Conservation (phyloP, 2,113 vertebrate species). For the Neotoma lepida region DNA sequence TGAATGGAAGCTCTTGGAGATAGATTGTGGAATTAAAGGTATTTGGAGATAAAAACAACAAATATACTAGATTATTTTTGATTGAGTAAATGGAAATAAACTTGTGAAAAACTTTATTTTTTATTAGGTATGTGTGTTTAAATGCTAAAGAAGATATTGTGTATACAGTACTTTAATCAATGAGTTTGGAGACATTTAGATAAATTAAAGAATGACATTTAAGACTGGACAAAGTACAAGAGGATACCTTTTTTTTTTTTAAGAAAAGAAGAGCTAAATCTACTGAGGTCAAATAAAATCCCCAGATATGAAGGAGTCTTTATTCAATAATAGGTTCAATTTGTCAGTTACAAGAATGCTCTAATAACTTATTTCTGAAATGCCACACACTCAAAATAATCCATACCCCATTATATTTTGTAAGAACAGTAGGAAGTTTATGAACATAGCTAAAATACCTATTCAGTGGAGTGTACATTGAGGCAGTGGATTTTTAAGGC, state of each 20-base stretch:
- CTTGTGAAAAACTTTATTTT: not conserved
- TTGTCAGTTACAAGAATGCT: not conserved
- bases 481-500: not conserved
- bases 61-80: not conserved
- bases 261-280: not conserved
- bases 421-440: not conserved
- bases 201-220: slow-evolving; percentile 22
- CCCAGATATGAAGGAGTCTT: not conserved
- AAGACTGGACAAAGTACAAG: not conserved
- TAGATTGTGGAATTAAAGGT: not conserved
- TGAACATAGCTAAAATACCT: not conserved
- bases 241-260: not conserved
- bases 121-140: not conserved
- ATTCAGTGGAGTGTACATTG: not conserved
- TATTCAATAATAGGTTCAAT: slow-evolving; percentile 26
- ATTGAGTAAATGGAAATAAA: not conserved
- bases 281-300: not conserved
- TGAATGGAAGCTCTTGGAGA: not conserved
- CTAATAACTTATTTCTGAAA: slow-evolving; percentile 16
- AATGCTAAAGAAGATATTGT: not conserved
- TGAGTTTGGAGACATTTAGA: not conserved
- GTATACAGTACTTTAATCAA: not conserved
- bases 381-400: slow-evolving; percentile 15
- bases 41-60: not conserved
- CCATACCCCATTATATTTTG: not conserved